Percentiles rank a stretch among this genome's conserved stretches.
Conservation (phyloP, 92 coral and sea anemone species). For the Phenganax marumi region DNA sequence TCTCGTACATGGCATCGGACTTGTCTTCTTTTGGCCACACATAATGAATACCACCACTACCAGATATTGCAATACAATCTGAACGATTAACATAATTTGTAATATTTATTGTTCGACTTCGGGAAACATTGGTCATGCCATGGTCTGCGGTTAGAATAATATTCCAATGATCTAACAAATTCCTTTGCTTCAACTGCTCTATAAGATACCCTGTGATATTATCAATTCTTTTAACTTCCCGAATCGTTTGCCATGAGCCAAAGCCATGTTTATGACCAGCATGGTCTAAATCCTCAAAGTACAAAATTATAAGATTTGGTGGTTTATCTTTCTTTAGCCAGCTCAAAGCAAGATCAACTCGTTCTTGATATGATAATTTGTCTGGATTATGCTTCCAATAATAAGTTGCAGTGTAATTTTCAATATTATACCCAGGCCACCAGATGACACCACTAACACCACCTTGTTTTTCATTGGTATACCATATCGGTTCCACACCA, state of each 20-base stretch:
- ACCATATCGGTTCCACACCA: conserved; percentile 81
- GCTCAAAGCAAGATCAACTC: conserved; percentile 57
- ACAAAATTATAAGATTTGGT: conserved; percentile 74
- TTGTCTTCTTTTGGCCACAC: conserved; percentile 62
- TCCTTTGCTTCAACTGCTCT: conserved; percentile 42
- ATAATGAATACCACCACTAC: conserved; percentile 14
- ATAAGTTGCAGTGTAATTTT: conserved; percentile 62
- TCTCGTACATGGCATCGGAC: conserved; percentile 48
- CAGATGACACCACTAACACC: conserved; percentile 74
- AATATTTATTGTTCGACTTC: conserved; percentile 54
- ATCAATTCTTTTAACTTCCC: conserved; percentile 60
- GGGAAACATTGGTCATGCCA: conserved; percentile 73
- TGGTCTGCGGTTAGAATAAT: conserved; percentile 79
- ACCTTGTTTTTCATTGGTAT: conserved; percentile 76
- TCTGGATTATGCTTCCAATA: conserved; percentile 51
- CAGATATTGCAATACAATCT: conserved; percentile 57
- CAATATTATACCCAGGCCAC: conserved; percentile 87
- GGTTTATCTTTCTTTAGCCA: conserved; percentile 76
- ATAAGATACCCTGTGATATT: conserved; percentile 63
- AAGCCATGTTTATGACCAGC: conserved; percentile 67
- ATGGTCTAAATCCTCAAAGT: conserved; percentile 82
- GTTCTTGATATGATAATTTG: conserved; percentile 60
- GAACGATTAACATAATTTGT: conserved; percentile 65
- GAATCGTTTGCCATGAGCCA: conserved; percentile 47
- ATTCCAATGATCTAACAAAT: conserved; percentile 61